Conservation (phyloP, 53 echinoderm and acorn worm genomes). For the Paelopatides confundens region DNA sequence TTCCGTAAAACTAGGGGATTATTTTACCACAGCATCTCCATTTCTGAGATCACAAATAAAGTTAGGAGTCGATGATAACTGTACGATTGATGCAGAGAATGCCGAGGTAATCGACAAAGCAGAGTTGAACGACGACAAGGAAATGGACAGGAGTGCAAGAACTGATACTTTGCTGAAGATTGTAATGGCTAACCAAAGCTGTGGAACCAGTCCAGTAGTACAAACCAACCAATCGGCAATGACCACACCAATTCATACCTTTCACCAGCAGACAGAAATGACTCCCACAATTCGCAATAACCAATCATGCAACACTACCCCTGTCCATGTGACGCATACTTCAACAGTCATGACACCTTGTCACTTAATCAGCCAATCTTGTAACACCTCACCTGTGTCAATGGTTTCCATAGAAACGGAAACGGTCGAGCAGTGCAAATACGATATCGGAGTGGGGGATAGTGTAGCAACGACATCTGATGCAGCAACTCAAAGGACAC, state of each 20-base stretch:
- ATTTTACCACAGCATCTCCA: not conserved
- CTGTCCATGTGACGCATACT: not conserved
- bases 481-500: not conserved
- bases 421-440: not conserved
- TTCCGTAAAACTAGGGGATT: not conserved
- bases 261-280: slow-evolving; percentile 42
- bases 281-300: slow-evolving; percentile 39
- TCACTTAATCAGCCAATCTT: not conserved
- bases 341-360: slow-evolving; percentile 40
- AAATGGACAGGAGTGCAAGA: not conserved
- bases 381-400: not conserved
- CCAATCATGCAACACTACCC: slow-evolving; percentile 48
- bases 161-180: not conserved
- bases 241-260: slow-evolving; percentile 22
- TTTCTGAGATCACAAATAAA: not conserved
- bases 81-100: not conserved
- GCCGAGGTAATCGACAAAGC: too few relatives aligned
- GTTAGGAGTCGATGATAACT: not conserved
- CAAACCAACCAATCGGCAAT: slow-evolving; percentile 37
- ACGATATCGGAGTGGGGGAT: not conserved
- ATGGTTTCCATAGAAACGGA: slow-evolving; percentile 5
- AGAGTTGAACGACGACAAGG: too few relatives aligned
- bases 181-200: not conserved
- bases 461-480: not conserved
- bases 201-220: slow-evolving; percentile 40